phyloP scores from a whole-genome alignment of 2,113 vertebrate genomes.

The Dendropsophus ebraccatus region DNA sequence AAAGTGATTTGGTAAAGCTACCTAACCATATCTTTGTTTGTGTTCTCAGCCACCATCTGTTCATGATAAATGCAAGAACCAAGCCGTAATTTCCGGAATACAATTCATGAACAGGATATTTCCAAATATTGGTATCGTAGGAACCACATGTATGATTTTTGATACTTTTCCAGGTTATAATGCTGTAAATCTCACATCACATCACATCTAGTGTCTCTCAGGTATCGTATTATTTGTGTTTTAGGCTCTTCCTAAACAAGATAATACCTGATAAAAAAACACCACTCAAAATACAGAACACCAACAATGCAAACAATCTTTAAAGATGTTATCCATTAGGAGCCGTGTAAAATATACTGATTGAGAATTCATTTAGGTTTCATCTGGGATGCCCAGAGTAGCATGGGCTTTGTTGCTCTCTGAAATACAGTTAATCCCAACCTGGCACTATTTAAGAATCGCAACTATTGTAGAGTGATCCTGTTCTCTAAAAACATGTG shows the following conservation, averaged over 20 bases:
- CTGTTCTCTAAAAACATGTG: not conserved
- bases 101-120: conserved; percentile 34
- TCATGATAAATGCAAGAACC: conserved; percentile 12
- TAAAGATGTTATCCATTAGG: not conserved
- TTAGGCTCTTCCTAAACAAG: too few relatives aligned
- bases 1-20: conserved; percentile 19
- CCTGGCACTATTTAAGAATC: not conserved
- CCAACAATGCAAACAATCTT: not conserved
- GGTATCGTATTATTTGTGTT: not conserved
- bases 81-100: conserved; percentile 25
- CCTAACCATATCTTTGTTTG: not conserved
- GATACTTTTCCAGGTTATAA: not conserved
- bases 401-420: too few relatives aligned
- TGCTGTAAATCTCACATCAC: conserved; percentile 9
- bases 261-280: too few relatives aligned
- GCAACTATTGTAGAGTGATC: not conserved
- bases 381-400: too few relatives aligned
- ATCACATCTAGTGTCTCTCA: not conserved
- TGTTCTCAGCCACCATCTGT: conserved; percentile 30
- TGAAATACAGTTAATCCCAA: too few relatives aligned
- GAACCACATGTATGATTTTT: conserved; percentile 44
- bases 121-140: conserved; percentile 31
- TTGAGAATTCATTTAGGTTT: too few relatives aligned
- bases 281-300: too few relatives aligned
- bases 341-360: too few relatives aligned